Percentiles rank a stretch among this genome's conserved stretches.
Evolutionary conservation across 2,888 invertebrate genomes (phyloP).

Genomic region (Tolmerus cingulatus): DNA sequence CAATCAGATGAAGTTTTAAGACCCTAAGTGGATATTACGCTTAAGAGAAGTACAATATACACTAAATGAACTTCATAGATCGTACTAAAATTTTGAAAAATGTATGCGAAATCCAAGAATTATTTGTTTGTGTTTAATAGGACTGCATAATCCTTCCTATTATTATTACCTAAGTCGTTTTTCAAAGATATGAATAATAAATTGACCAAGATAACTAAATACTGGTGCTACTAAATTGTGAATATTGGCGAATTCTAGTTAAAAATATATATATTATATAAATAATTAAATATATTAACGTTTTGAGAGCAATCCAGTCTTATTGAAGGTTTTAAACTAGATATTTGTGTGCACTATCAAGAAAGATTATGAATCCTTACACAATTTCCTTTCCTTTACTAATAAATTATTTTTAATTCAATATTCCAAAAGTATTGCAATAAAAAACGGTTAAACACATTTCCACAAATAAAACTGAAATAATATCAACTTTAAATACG

Average conservation of each 20-base stretch:
- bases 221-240: not conserved
- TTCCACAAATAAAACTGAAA: not conserved
- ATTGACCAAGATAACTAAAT: not conserved
- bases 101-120: not conserved
- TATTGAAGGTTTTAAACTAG: not conserved
- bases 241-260: not conserved
- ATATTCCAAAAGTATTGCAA: not conserved
- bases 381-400: not conserved
- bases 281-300: not conserved
- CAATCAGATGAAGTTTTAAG: not conserved
- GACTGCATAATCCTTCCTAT: not conserved
- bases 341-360: not conserved
- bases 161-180: not conserved
- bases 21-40: not conserved
- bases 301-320: not conserved
- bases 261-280: not conserved
- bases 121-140: not conserved
- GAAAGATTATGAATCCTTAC: not conserved
- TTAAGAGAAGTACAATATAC: not conserved
- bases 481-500: not conserved
- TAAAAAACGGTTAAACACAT: not conserved
- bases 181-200: not conserved
- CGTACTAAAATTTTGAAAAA: not conserved
- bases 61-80: not conserved
- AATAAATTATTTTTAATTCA: not conserved